A percentile compares a stretch with the other conserved stretches of the same genome.
Conservation (phyloP, 2,888 invertebrate genomes). For the Cryptophagus acutangulus region DNA sequence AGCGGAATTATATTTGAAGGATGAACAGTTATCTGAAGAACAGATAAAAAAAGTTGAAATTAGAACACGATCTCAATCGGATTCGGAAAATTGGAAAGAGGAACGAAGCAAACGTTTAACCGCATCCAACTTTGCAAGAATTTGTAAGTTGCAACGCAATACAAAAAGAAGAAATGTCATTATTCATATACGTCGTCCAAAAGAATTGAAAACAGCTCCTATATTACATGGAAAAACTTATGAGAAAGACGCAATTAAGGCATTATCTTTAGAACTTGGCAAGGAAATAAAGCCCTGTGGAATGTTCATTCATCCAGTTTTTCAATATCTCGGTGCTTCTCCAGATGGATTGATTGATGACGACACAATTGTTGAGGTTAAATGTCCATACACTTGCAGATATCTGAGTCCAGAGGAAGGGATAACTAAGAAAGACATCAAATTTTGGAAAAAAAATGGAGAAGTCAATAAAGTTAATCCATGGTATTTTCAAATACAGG, state of each 20-base stretch:
- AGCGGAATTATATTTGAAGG: conserved; percentile 3
- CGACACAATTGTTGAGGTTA: conserved; percentile 13
- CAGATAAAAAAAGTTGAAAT: not conserved
- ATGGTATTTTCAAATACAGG: not conserved
- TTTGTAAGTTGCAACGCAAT: conserved; percentile 13
- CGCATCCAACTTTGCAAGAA: conserved; percentile 22
- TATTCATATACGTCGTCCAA: not conserved
- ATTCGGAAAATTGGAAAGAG: conserved; percentile 21
- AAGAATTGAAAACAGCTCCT: not conserved
- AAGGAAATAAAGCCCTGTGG: conserved; percentile 16
- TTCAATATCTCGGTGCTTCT: conserved; percentile 15
- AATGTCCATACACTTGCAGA: conserved; percentile 16
- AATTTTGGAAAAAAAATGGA: not conserved
- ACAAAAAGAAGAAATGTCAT: conserved; percentile 6
- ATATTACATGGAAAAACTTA: not conserved
- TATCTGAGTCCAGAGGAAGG: conserved; percentile 12
- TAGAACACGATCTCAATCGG: conserved; percentile 14
- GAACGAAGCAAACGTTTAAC: conserved; percentile 18
- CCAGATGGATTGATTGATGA: conserved; percentile 17
- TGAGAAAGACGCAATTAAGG: conserved; percentile 2
- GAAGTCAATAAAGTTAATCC: not conserved
- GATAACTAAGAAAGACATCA: conserved; percentile 3
- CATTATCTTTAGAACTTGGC: conserved; percentile 1
- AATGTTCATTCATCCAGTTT: conserved; percentile 13
- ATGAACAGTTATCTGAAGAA: no score